phyloP scores from a whole-genome alignment of 92 coral and sea anemone genomes.

The Epizoanthus illoricatus region DNA sequence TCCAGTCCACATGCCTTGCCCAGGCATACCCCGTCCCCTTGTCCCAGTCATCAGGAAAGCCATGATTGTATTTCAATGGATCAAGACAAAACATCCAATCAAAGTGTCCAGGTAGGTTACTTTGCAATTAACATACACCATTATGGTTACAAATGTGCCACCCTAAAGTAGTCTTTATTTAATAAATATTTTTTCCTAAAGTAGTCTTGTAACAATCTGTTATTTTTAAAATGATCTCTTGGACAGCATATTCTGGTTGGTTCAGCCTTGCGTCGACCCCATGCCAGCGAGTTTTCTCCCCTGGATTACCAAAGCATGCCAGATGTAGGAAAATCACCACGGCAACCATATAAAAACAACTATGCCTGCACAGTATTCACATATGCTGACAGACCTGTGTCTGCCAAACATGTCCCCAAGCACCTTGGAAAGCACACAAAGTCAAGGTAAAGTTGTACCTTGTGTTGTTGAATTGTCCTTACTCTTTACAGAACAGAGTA shows the following conservation, averaged over 20 bases:
- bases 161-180: too few species aligned
- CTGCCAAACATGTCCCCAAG: conserved; percentile 65
- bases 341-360: conserved; percentile 76
- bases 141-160: too few species aligned
- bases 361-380: conserved; percentile 83
- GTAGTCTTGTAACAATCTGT: too few species aligned
- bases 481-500: background rate
- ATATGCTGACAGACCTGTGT: conserved; percentile 81
- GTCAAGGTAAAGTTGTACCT: conserved; percentile 53
- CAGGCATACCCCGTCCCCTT: background rate
- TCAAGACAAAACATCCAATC: conserved; percentile 24
- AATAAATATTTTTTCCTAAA: too few species aligned
- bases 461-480: background rate
- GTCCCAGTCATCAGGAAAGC: conserved; percentile 9
- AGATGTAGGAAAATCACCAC: conserved; percentile 80
- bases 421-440: conserved; percentile 87
- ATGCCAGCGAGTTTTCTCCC: conserved; percentile 85
- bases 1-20: background rate
- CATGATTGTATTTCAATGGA: conserved; percentile 35
- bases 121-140: too few species aligned
- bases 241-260: conserved; percentile 84
- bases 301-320: conserved; percentile 96
- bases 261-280: conserved; percentile 97
- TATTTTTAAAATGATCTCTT: background rate
- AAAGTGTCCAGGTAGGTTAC: conserved; percentile 27